phyloP scores from a whole-genome alignment of 2,113 vertebrate genomes.

The Campylomormyrus tamandua region DNA sequence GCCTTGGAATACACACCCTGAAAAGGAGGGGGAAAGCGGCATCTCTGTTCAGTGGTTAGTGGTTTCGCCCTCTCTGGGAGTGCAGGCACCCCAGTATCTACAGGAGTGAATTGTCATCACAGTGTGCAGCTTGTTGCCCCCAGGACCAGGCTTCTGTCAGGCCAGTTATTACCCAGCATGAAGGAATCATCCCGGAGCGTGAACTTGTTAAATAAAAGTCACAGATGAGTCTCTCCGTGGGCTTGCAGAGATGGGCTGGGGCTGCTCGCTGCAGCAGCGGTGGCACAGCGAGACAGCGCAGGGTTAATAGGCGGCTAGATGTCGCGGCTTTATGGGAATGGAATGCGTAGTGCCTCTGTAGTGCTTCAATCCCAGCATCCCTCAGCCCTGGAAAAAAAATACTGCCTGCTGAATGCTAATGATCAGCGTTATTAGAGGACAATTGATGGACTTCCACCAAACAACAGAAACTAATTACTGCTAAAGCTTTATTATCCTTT shows the following conservation, averaged over 20 bases:
- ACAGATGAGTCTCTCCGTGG: slow-evolving; percentile 49
- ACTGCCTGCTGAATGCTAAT: slow-evolving; percentile 74
- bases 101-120: slow-evolving; percentile 55
- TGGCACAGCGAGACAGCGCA: slow-evolving; percentile 34
- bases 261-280: background rate
- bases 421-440: slow-evolving; percentile 82
- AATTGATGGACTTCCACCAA: slow-evolving; percentile 85
- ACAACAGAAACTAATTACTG: slow-evolving; percentile 79
- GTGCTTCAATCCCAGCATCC: slow-evolving; percentile 76
- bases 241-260: background rate
- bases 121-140: slow-evolving; percentile 55
- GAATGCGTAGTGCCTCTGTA: slow-evolving; percentile 86
- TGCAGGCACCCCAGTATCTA: slow-evolving; percentile 16
- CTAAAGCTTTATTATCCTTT: slow-evolving; percentile 58
- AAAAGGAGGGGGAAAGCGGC: background rate
- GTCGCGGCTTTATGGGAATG: slow-evolving; percentile 83
- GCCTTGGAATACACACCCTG: slow-evolving; percentile 9
- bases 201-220: slow-evolving; percentile 54
- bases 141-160: slow-evolving; percentile 46
- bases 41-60: slow-evolving; percentile 1
- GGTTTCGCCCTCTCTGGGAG: background rate
- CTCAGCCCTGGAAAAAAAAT: slow-evolving; percentile 54
- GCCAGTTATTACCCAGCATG: slow-evolving; percentile 50
- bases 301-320: slow-evolving; percentile 58
- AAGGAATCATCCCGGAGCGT: slow-evolving; percentile 47